Evolutionary conservation across 2,797 vertebrate species (phyloP), one percentile per base, ranked within the genome.

Genomic region (Premnoplex brunnescens): DNA sequence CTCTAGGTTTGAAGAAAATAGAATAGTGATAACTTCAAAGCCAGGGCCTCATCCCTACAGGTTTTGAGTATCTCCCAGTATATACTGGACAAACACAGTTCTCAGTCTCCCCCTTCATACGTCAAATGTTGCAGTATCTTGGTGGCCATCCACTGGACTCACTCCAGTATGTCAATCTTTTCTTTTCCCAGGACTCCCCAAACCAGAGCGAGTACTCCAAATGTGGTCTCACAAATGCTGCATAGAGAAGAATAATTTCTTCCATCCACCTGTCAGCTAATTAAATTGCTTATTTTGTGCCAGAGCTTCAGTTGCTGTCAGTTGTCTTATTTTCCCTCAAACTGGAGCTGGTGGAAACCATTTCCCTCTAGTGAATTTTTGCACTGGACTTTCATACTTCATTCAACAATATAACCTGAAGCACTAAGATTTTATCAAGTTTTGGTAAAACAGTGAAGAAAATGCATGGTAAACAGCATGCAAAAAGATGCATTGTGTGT

Each of bases 261-360:
- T 88, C 4, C 7, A 44, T 95, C 55, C 80, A 87, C 94, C 93
- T 94, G 90, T 67, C 3, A 0, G 48, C 59, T 91, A 91, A 93
- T 89, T 92, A 86, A 67, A 62, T 83, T 68, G 62, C 48, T 88
- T 88, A 32, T 84, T 84, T 91, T 43, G 32, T 95, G 82, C 88
- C 78, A 95, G 77, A 54, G 73, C 55, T 86, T 84, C 55, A 39
- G 34, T 43, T 84, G 32, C 51, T 90, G 52, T 84, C 58, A 76
- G 59, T 90, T 91, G 44, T 64, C 56, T 78, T 88, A 14, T 64
- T 68, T 76, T 91, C 16, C 16, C 24, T 88, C 46, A 72, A 46
- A 39, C 48, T 55, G 62, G 20, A 58, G 30, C 18, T 67, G 30
- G 46, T 75, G 43, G 59, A 67, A 90, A 26, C 30, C 3, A 0